Evolutionary conservation across 1,140 invertebrate species (phyloP), one percentile per base, ranked within the genome.

Genomic region (Drosophila rufa): DNA sequence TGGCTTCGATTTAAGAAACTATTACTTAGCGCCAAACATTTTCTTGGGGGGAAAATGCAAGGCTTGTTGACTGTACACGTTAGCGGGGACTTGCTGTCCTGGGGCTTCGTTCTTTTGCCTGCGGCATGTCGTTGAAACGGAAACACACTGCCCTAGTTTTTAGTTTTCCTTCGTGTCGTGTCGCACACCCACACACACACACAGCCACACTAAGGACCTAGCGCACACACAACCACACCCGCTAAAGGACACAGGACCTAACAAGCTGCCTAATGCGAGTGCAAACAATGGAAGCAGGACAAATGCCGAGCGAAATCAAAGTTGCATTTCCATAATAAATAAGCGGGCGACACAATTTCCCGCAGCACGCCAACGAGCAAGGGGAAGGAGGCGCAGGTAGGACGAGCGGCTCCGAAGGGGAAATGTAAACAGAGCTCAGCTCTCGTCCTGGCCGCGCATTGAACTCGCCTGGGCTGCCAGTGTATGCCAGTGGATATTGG

Each of bases 101-200:
- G 65, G 33, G 69, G 60, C 50, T 50, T 50, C 59, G 69, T 71
- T 38, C 67, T 60, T 57, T 55, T 50, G 51, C 68, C 55, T 73
- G 82, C 61, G 82, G 78, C 80, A 55, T 89, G 77, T 79, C 78
- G 71, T 75, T 71, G 69, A 89, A 75, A 87, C 60, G 78, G 75
- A 92, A 92, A 83, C 91, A 92, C 91, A 92, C 77, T 92, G 91
- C 84, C 91, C 91, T 91, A 92, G 75, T 92, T 92, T 91, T 80
- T 56, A 90, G 74, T 82, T 87, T 69, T 53, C 65, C 77, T 68
- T 73, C 74, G 50, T 74, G 45, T 73, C 70, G 46, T 74, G 40
- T 33, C 51, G 56, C 77, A 74, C 64, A 61, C 45, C 68, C 58
- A 68, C 33, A 57, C 46, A 45, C 33, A 17, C 43, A 50, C 11